Conservation (phyloP, 1,140 invertebrate genomes). For the Pteromalus puparum region DNA sequence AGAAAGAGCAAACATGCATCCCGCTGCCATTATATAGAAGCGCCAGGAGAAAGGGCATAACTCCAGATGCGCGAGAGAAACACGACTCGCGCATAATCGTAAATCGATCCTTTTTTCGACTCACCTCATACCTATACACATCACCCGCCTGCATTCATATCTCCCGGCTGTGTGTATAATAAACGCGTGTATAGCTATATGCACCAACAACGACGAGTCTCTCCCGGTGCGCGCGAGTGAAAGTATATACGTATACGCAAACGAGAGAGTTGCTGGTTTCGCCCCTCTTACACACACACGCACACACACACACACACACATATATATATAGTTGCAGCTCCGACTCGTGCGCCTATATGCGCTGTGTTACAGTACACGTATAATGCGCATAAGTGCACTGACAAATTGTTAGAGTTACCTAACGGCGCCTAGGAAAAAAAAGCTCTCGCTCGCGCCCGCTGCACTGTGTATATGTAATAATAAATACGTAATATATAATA, state of each 20-base stretch:
- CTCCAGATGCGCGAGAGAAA: conserved; percentile 42
- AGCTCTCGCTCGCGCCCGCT: not conserved
- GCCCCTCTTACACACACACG: not conserved
- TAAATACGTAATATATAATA: conserved; percentile 39
- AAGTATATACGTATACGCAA: conserved; percentile 18
- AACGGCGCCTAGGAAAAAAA: conserved; percentile 34
- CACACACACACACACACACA: no score
- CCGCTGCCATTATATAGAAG: not conserved
- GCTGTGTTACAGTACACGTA: not conserved
- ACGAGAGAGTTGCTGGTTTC: conserved; percentile 2
- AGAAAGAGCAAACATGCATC: not conserved
- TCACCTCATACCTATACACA: not conserved
- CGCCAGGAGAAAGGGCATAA: conserved; percentile 11
- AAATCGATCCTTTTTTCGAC: conserved; percentile 40
- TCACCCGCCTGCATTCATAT: not conserved
- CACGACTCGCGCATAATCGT: conserved; percentile 43
- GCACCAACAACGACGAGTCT: not conserved
- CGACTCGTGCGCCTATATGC: not conserved
- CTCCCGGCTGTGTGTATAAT: not conserved
- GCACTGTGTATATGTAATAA: not conserved
- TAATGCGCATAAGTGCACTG: conserved; percentile 34
- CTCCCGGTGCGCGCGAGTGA: not conserved
- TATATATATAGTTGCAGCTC: not conserved
- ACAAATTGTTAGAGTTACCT: conserved; percentile 40
- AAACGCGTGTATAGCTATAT: not conserved